Percentiles rank a stretch among this genome's conserved stretches.
Evolutionary conservation across 2,113 vertebrate species (phyloP).

Genomic region (Carassius carassius): DNA sequence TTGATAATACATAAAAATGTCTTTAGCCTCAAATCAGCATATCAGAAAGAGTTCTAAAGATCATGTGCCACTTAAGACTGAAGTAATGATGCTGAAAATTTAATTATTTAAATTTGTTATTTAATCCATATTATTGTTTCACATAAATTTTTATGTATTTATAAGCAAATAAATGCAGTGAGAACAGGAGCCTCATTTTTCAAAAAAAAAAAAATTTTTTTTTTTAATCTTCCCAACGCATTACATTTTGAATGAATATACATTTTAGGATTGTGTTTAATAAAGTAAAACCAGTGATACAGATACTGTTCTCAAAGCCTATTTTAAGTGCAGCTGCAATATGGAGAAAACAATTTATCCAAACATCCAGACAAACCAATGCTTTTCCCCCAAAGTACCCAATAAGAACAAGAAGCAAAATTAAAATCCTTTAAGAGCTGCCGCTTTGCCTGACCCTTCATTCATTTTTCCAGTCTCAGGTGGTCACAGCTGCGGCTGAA

Average conservation of each 20-base stretch:
- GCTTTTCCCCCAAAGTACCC: constrained; percentile 39
- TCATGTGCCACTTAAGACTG: background rate
- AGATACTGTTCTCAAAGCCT: background rate
- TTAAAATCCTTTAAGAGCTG: constrained; percentile 45
- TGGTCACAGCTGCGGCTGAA: constrained; percentile 43
- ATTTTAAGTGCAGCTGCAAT: constrained; percentile 8
- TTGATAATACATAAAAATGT: background rate
- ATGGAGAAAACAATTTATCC: constrained; percentile 2
- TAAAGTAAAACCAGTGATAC: background rate
- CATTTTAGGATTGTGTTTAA: background rate
- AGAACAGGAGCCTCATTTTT: background rate
- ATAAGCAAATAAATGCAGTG: background rate
- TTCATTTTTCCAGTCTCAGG: constrained; percentile 50
- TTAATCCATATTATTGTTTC: too few species aligned
- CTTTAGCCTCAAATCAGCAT: background rate
- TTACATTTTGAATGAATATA: too few species aligned
- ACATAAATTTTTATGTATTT: too few species aligned
- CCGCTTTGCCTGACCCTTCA: constrained; percentile 38
- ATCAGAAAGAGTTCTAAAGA: background rate
- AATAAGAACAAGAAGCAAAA: constrained; percentile 36
- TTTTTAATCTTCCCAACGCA: too few species aligned
- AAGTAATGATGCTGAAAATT: too few species aligned
- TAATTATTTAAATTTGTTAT: too few species aligned
- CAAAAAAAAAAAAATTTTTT: too few species aligned
- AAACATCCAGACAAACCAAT: constrained; percentile 17